phyloP scores from a whole-genome alignment of 2,888 invertebrate genomes.

The Drosophila birchii region DNA sequence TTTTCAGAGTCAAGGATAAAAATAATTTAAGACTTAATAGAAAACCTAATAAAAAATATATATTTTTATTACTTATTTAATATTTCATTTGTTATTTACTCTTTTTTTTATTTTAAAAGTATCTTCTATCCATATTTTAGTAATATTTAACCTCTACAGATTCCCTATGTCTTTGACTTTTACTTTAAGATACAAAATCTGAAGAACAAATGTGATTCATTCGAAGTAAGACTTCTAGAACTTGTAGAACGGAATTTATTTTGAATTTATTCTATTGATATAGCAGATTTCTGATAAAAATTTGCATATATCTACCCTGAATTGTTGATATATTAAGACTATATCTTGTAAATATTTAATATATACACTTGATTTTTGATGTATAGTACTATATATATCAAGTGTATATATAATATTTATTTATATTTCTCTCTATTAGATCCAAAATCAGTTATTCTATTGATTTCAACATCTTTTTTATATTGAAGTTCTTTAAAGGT shows the following conservation, averaged over 20 bases:
- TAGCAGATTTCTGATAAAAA: not conserved
- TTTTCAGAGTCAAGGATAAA: not conserved
- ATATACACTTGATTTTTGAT: too few relatives aligned
- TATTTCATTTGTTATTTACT: too few relatives aligned
- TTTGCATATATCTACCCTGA: too few relatives aligned
- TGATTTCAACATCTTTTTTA: not conserved
- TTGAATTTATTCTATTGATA: not conserved
- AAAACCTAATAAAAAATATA: not conserved
- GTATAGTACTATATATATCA: too few relatives aligned
- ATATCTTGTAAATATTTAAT: too few relatives aligned
- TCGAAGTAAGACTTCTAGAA: not conserved
- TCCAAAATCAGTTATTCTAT: too few relatives aligned
- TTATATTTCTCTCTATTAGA: too few relatives aligned
- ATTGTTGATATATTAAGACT: too few relatives aligned
- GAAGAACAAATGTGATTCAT: not conserved
- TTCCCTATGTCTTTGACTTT: not conserved
- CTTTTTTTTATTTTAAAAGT: too few relatives aligned
- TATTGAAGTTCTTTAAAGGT: constrained; percentile 2
- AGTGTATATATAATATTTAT: too few relatives aligned
- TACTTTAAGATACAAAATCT: not conserved
- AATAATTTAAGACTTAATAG: not conserved
- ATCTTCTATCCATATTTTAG: not conserved
- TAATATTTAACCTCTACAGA: not conserved
- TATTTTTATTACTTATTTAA: too few relatives aligned
- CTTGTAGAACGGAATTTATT: not conserved